Evolutionary conservation across 1,140 invertebrate species (phyloP), one percentile per base, ranked within the genome.

Genomic region (Drosophila sp.): DNA sequence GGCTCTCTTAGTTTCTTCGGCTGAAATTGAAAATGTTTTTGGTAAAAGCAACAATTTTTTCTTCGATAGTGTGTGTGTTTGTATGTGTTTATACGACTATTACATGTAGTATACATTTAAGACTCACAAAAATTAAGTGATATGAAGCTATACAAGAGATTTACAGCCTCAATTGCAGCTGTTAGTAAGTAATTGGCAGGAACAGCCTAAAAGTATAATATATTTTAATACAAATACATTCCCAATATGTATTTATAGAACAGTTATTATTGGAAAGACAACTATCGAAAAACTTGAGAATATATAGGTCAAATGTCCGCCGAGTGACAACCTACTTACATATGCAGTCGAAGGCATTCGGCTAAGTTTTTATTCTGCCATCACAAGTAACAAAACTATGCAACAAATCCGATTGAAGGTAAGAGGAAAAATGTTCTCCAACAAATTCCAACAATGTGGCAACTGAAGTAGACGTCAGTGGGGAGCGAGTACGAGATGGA

Each of bases 41-140:
- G 25, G 45, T 51, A 63, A 79, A 79, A 86, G 83, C 82, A 87
- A 87, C 83, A 87, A 87, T 87, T 87, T 86, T 70, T 87, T 87
- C 89, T 70, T 56, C 29, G 3, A 29, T 0, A 4, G 76, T 41
- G 46, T 45, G 27, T 16, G 14, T 58, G 63, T 29, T 29, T 41
- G 43, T 32, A 45, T 69, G 41, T 32, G 51, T 7, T 13, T 9
- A 50, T 13, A 14, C 2, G 16, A 62, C 13, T 13, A 56, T 64
- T 51, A 72, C 51, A 53, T 36, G 67, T 41, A 71, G n/a, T n/a
- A n/a, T n/a, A n/a, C n/a, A 64, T 63, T 66, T 43, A 13, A 51
- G 40, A 58, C 59, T 38, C 46, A 59, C 34, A 53, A 38, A 72
- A 27, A 48, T 53, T 57, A 72, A 57, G 41, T 66, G 65, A 69